Percentiles rank a stretch among this genome's conserved stretches.
phyloP scores from a whole-genome alignment of 2,888 invertebrate genomes.

The Trissonchulus sp. region DNA sequence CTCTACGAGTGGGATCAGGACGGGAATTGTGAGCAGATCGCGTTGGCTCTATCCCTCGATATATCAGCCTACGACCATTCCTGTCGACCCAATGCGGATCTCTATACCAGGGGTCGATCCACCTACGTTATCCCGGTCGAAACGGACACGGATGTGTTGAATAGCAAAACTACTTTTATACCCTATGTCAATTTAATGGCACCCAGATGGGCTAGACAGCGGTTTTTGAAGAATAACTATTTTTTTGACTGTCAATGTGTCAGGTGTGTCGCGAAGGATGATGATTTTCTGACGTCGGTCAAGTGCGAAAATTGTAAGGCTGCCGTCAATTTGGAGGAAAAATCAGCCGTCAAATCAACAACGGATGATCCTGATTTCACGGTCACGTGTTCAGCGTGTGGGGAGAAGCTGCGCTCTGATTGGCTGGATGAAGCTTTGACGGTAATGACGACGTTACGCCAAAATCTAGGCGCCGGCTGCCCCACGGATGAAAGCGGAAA shows the following conservation, averaged over 20 bases:
- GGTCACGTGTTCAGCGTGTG: background rate
- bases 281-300: background rate
- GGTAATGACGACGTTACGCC: background rate
- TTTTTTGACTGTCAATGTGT: conserved; percentile 21
- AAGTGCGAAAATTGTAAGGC: background rate
- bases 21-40: conserved; percentile 4
- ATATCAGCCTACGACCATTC: conserved; percentile 19
- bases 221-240: conserved; percentile 2
- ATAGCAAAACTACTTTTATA: background rate
- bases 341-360: background rate
- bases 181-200: background rate
- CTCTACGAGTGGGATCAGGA: conserved; percentile 15
- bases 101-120: background rate
- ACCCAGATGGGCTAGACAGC: conserved; percentile 10
- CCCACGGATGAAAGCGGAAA: background rate
- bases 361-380: background rate
- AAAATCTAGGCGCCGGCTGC: background rate
- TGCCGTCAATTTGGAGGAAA: background rate
- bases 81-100: conserved; percentile 2
- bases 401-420: background rate
- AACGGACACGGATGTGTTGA: background rate
- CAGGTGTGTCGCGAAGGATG: background rate
- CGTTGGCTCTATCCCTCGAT: conserved; percentile 2
- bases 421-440: background rate
- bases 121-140: conserved; percentile 6